Conservation (phyloP, 1,140 invertebrate genomes). For the Bombus cullumanus region DNA sequence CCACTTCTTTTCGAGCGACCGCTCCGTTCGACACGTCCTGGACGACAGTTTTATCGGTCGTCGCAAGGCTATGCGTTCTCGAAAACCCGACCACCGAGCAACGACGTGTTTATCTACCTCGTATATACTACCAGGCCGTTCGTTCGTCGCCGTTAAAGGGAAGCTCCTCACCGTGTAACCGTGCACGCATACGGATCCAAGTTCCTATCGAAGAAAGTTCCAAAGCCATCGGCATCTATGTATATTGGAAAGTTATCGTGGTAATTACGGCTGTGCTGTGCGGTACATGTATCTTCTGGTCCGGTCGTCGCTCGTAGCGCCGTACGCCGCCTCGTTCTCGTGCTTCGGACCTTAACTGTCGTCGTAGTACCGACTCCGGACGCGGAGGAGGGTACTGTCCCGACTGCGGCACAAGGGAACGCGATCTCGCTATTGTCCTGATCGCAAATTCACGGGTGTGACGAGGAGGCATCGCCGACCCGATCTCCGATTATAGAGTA, state of each 20-base stretch:
- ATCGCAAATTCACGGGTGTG: background rate
- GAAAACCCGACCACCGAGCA: background rate
- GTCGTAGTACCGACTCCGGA: too few relatives aligned
- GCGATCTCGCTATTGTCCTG: background rate
- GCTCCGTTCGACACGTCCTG: constrained; percentile 21
- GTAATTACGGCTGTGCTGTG: background rate
- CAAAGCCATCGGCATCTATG: background rate
- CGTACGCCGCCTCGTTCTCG: too few relatives aligned
- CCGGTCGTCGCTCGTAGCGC: background rate
- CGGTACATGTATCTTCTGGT: background rate
- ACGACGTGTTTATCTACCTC: constrained; percentile 15
- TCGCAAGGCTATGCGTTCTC: constrained; percentile 16
- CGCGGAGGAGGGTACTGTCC: too few relatives aligned
- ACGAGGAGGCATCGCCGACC: too few relatives aligned
- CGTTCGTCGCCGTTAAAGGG: background rate
- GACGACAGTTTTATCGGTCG: constrained; percentile 37
- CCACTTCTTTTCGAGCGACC: constrained; percentile 43
- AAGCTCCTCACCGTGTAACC: background rate
- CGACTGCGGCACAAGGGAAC: background rate
- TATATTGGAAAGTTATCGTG: background rate
- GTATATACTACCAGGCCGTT: background rate
- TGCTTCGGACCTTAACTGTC: too few relatives aligned
- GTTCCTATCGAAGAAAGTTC: constrained; percentile 13
- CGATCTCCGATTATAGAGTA: background rate
- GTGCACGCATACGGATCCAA: constrained; percentile 6